Percentiles rank a stretch among this genome's conserved stretches.
Conservation (phyloP, 2,797 vertebrate genomes). For the Neoniphon sammara region DNA sequence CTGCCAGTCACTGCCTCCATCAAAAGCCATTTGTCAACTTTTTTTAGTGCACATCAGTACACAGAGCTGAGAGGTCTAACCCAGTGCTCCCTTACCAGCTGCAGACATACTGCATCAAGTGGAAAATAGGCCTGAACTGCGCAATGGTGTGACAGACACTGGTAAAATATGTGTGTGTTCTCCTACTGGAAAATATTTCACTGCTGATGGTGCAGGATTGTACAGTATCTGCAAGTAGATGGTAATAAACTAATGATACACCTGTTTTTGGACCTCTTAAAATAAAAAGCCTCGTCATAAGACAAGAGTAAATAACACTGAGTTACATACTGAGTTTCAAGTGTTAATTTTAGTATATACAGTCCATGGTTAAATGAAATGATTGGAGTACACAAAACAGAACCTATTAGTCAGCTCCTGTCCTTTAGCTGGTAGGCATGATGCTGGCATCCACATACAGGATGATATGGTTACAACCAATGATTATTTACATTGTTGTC, state of each 20-base stretch:
- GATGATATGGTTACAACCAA: too few species aligned
- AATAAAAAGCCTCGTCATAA: background rate
- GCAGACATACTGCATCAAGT: constrained; percentile 50
- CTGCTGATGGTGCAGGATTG: background rate
- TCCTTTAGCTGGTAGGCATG: too few species aligned
- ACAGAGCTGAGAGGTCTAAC: constrained; percentile 63
- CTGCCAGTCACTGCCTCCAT: constrained; percentile 65
- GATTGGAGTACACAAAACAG: too few species aligned
- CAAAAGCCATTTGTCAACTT: constrained; percentile 74
- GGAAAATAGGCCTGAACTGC: constrained; percentile 46
- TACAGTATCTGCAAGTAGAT: background rate
- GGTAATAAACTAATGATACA: background rate
- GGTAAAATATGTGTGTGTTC: constrained; percentile 25
- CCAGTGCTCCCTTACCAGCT: constrained; percentile 44
- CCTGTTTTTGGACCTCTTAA: background rate
- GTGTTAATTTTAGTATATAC: background rate
- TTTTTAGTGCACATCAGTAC: constrained; percentile 67
- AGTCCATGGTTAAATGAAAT: too few species aligned
- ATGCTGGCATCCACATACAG: too few species aligned
- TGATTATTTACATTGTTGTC: too few species aligned
- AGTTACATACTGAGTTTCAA: too few species aligned
- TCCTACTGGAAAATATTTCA: constrained; percentile 5
- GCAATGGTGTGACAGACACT: constrained; percentile 35
- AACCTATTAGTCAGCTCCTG: too few species aligned
- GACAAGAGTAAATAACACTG: too few species aligned